Evolutionary conservation across 2,888 invertebrate species (phyloP).

Genomic region (Hypena proboscidalis): DNA sequence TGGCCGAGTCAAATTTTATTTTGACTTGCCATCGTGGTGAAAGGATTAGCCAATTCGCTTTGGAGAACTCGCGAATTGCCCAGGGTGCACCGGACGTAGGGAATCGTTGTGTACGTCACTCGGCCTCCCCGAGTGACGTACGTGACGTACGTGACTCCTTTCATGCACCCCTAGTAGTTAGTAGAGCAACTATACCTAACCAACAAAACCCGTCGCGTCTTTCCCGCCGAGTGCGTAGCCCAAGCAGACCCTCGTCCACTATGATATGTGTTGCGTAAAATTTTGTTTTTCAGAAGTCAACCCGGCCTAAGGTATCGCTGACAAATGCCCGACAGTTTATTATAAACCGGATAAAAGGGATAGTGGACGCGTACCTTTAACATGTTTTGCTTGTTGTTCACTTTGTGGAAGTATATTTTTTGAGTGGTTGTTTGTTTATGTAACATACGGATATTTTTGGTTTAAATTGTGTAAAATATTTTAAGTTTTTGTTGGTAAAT

Average conservation of each 20-base stretch:
- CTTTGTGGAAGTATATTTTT: conserved; percentile 21
- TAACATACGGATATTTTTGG: too few relatives aligned
- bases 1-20: too few relatives aligned
- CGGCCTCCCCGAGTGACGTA: too few relatives aligned
- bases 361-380: conserved; percentile 47
- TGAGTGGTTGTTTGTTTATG: conserved; percentile 13
- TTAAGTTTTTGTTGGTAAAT: background rate
- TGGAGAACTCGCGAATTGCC: too few relatives aligned
- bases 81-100: too few relatives aligned
- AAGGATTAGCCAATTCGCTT: too few relatives aligned
- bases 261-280: conserved; percentile 84
- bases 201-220: conserved; percentile 31
- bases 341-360: conserved; percentile 54
- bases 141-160: too few relatives aligned
- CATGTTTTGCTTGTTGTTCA: conserved; percentile 35
- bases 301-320: conserved; percentile 67
- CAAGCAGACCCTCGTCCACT: conserved; percentile 63
- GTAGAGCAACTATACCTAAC: too few relatives aligned
- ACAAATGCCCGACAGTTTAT: conserved; percentile 77
- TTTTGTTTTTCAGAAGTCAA: conserved; percentile 80
- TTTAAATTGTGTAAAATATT: background rate
- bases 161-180: too few relatives aligned
- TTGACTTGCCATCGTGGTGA: too few relatives aligned
- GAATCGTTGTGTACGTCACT: too few relatives aligned
- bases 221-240: conserved; percentile 55